Evolutionary conservation across 2,888 invertebrate species (phyloP), one percentile per base, ranked within the genome.

Genomic region (Andrena trimmerana): DNA sequence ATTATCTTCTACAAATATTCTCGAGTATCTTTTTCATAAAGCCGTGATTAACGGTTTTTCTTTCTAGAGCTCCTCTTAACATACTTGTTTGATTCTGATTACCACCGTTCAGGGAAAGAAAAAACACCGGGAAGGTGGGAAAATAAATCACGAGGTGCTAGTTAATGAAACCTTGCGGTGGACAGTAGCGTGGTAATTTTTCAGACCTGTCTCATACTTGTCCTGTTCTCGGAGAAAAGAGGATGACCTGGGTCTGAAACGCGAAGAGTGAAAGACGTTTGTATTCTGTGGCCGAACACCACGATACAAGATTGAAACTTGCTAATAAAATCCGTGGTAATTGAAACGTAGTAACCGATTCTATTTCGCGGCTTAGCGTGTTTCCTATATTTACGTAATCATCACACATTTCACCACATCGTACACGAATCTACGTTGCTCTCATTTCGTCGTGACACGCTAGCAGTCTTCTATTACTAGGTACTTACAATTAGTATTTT

Each of bases 121-220:
- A 24, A 20, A n/a, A 59, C 72, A 57, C 33, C 74, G 71, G 73
- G 72, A 73, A 81, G 84, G 83, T 84, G 78, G 59, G 87, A 88
- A 91, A 91, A 91, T 91, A 92, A 92, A 92, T 92, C 90, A 90
- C 89, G 65, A 89, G 89, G 86, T 83, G 87, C 78, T 90, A 84
- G 88, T 90, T 92, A 92, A 92, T 92, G 91, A 92, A 92, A 92
- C 86, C 87, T 88, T 81, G 86, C 84, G 78, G 81, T 70, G 72
- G 85, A 85, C 83, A 72, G 69, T 69, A 69, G 76, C 59, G 75
- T 63, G 79, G 87, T 86, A 87, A 91, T 91, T 91, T 92, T 90
- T 92, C 91, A 92, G 85, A 70, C 88, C 86, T 90, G 91, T 91
- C 90, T 87, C 86, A 87, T 90, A 90, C 88, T 87, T 89, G 89